Conservation (phyloP, 2,888 invertebrate genomes). For the Cerceris ruficornis region DNA sequence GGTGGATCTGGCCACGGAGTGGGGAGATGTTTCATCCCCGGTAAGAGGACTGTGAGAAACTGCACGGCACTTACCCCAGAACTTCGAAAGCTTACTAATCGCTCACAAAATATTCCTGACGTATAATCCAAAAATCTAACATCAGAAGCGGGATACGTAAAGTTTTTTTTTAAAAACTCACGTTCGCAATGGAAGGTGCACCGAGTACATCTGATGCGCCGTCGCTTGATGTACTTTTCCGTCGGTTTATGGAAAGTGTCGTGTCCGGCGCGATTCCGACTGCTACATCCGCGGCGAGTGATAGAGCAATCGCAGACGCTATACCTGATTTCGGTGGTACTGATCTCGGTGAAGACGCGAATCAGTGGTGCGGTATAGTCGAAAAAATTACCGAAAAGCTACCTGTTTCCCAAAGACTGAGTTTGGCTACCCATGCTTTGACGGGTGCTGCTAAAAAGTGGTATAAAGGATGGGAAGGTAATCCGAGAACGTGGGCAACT, state of each 20-base stretch:
- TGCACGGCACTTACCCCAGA: too few relatives aligned
- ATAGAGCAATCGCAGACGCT: neutral
- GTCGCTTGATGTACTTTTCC: neutral
- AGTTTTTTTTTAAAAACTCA: neutral
- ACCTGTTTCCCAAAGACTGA: neutral
- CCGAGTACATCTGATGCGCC: neutral
- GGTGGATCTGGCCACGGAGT: too few relatives aligned
- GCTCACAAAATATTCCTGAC: too few relatives aligned
- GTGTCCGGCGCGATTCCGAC: neutral
- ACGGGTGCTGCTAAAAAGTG: slow-evolving; percentile 14
- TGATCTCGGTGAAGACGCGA: too few relatives aligned
- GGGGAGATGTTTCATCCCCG: too few relatives aligned
- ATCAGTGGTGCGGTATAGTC: too few relatives aligned
- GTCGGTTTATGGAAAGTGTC: neutral
- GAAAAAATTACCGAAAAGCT: too few relatives aligned
- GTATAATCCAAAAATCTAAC: too few relatives aligned
- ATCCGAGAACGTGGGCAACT: slow-evolving; percentile 21
- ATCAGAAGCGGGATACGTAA: too few relatives aligned
- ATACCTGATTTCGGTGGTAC: slow-evolving; percentile 12
- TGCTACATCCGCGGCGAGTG: neutral
- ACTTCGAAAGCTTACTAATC: too few relatives aligned
- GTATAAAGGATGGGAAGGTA: slow-evolving; percentile 15
- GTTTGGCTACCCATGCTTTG: slow-evolving; percentile 12
- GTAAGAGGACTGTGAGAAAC: too few relatives aligned
- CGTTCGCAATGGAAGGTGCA: neutral